A percentile compares a stretch with the other conserved stretches of the same genome.
Conservation (phyloP, 1,140 invertebrate species). For the Drosophila oshimai region DNA sequence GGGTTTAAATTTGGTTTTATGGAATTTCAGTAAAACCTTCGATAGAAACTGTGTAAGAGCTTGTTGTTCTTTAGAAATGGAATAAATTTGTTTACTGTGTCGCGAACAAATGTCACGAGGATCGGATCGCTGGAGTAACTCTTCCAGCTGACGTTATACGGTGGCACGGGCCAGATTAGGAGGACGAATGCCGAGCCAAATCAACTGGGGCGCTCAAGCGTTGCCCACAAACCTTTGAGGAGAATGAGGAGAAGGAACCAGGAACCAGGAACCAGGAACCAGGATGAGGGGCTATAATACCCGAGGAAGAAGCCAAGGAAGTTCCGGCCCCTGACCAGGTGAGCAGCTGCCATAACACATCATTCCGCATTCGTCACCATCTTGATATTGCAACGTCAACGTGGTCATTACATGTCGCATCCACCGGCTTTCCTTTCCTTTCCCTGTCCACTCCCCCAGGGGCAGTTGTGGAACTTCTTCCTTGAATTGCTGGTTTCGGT, state of each 20-base stretch:
- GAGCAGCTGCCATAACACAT: slow-evolving; percentile 51
- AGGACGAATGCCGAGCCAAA: slow-evolving; percentile 38
- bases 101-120: not conserved
- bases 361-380: slow-evolving; percentile 62
- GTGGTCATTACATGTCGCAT: slow-evolving; percentile 25
- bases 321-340: slow-evolving; percentile 15
- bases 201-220: slow-evolving; percentile 69
- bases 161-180: slow-evolving; percentile 49
- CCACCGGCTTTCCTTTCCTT: too few relatives aligned
- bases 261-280: too few relatives aligned
- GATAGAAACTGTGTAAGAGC: too few relatives aligned
- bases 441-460: too few relatives aligned
- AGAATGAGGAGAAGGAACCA: slow-evolving; percentile 10
- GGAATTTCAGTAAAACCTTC: too few relatives aligned
- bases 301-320: slow-evolving; percentile 18
- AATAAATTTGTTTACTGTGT: not conserved
- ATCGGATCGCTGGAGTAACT: slow-evolving; percentile 11
- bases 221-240: slow-evolving; percentile 27
- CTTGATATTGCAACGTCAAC: slow-evolving; percentile 52
- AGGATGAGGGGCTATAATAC: not conserved
- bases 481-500: not conserved
- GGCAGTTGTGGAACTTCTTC: slow-evolving; percentile 39
- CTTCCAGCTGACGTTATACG: slow-evolving; percentile 57
- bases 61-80: not conserved
- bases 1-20: too few relatives aligned